Conservation (phyloP, 2,888 invertebrate species). For the Unio delphinus region DNA sequence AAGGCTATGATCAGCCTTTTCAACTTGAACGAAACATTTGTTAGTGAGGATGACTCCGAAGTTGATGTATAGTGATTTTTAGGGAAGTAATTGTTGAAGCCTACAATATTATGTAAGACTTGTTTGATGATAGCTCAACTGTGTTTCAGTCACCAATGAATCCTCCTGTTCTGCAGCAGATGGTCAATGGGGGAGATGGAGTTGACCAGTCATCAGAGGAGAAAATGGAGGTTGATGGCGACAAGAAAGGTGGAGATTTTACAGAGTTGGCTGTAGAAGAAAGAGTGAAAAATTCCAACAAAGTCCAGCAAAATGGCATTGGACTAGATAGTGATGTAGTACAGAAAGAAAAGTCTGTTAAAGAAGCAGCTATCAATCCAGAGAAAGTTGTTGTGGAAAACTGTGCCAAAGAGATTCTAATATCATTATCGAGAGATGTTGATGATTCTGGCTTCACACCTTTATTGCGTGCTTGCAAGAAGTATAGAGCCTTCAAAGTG, state of each 20-base stretch:
- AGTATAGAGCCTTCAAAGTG: slow-evolving; percentile 37
- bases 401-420: slow-evolving; percentile 13
- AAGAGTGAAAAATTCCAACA: no score
- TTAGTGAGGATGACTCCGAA: no score
- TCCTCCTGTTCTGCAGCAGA: background rate
- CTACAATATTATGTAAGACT: no score
- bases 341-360: slow-evolving; percentile 36
- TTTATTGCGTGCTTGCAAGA: slow-evolving; percentile 62
- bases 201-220: slow-evolving; percentile 3
- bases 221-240: slow-evolving; percentile 24
- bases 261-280: no score
- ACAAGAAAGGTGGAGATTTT: slow-evolving; percentile 10
- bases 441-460: slow-evolving; percentile 69
- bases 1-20: no score
- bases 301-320: slow-evolving; percentile 7
- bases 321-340: slow-evolving; percentile 31
- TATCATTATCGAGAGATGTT: slow-evolving; percentile 48
- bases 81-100: no score
- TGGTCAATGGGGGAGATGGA: slow-evolving; percentile 1
- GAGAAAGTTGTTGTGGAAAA: slow-evolving; percentile 10
- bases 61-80: no score
- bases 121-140: background rate
- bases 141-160: no score
- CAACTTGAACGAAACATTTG: no score
- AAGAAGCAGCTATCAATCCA: slow-evolving; percentile 19